Evolutionary conservation across 2,113 vertebrate genomes (phyloP), one percentile per base, ranked within the genome.

Genomic region (Callipepla squamata): DNA sequence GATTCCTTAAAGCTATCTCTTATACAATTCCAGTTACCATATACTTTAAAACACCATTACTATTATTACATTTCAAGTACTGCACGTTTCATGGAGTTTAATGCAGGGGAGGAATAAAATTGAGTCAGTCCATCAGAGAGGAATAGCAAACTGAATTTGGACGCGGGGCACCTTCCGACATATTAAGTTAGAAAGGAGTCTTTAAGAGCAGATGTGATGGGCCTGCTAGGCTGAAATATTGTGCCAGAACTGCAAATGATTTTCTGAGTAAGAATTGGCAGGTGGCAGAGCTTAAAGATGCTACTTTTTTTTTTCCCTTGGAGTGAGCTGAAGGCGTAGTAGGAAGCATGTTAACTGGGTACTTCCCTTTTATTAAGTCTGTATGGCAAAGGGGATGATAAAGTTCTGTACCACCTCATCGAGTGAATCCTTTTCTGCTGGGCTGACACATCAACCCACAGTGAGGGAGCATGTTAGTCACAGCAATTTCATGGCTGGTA

Each of bases 111-210:
- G 65, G 34, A 83, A 61, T 79, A 68, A 87, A 92, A 92, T 72
- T 50, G 51, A 45, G 50, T 74, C 70, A 87, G 18, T 50, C 38
- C 89, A 80, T 82, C n/a, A 9, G 66, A 51, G 51, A 88, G 65
- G 73, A 88, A 44, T 8, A 65, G 65, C 80, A 90, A 86, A 88
- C 17, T 65, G 63, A 67, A 53, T 91, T 85, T 89, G 65, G 59
- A 78, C 50, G 13, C 75, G 67, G 68, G 38, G 36, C 40, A 80
- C 7, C 17, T 74, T 68, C 48, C 40, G 32, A 51, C 62, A 3
- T 12, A 62, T 28, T 70, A 57, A 68, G 38, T 91, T 91, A 82
- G 50, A 74, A 55, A 34, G 55, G 7, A 74, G 12, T 59, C 34
- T 38, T 85, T 58, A 53, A 48, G 65, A 30, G 7, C 11, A 42